Evolutionary conservation across 1,140 invertebrate species (phyloP).

Genomic region (Lepidotrigona ventralis): DNA sequence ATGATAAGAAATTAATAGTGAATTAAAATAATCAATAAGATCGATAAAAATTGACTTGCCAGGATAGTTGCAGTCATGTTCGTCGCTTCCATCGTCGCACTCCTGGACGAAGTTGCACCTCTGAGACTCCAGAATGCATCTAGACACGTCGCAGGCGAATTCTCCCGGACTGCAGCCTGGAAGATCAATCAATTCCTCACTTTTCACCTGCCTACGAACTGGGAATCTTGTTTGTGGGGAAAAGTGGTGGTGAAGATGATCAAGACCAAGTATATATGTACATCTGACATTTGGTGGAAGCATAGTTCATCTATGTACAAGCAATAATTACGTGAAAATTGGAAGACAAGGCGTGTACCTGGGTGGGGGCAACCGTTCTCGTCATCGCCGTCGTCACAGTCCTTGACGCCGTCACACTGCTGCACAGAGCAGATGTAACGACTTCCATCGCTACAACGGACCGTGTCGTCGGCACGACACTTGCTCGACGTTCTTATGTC

Average conservation of each 20-base stretch:
- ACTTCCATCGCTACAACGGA: conserved; percentile 75
- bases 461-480: conserved; percentile 78
- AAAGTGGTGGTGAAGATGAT: not conserved
- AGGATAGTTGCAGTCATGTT: conserved; percentile 79
- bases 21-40: not conserved
- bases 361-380: conserved; percentile 70
- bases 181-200: conserved; percentile 40
- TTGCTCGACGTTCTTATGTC: conserved; percentile 40
- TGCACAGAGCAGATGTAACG: conserved; percentile 76
- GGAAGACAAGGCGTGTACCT: conserved; percentile 54
- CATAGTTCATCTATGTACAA: not conserved
- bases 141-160: conserved; percentile 76
- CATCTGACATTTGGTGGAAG: too few relatives aligned
- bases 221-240: too few relatives aligned
- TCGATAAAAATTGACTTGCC: conserved; percentile 75
- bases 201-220: fast-evolving
- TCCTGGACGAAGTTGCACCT: conserved; percentile 82
- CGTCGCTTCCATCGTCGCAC: conserved; percentile 84
- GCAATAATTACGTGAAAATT: not conserved
- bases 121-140: conserved; percentile 75
- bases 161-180: conserved; percentile 74
- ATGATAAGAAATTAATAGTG: not conserved
- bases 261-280: not conserved
- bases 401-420: conserved; percentile 78
- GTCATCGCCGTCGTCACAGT: conserved; percentile 81